These are phyloP conservation scores for Bradypus variegatus DNA, from an alignment of 2,797 vertebrate species.

Conservation along the genomic window DNA sequence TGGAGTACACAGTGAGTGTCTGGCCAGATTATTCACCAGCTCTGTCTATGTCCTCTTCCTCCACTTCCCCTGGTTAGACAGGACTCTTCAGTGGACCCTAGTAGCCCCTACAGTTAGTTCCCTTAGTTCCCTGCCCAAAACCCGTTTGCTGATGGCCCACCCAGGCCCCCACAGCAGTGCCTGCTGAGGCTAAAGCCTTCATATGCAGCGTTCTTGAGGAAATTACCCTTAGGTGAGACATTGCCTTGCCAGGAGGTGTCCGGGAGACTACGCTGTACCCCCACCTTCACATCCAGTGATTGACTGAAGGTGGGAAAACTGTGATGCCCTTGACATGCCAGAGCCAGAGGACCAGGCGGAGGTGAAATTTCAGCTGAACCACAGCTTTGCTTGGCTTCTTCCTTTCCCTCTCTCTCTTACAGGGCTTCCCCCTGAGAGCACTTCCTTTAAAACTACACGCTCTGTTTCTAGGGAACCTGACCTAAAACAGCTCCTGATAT, in stretches of 20 bases:
- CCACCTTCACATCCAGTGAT: too few species aligned
- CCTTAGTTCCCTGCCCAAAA: background rate
- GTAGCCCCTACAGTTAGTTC: background rate
- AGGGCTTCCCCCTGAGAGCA: background rate
- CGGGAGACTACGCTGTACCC: background rate
- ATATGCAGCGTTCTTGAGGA: background rate
- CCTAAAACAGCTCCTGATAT: background rate
- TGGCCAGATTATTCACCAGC: accelerated
- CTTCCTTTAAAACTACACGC: background rate
- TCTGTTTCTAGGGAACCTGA: background rate
- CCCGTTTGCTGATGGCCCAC: background rate
- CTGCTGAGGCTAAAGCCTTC: background rate
- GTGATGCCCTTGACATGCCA: accelerated
- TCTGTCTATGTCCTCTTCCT: accelerated
- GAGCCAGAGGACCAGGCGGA: background rate
- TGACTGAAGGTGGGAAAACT: background rate
- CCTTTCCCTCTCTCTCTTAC: too few species aligned
- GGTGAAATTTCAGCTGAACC: background rate
- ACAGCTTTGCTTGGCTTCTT: background rate
- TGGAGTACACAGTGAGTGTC: background rate
- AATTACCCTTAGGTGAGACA: accelerated
- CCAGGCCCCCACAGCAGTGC: too few species aligned
- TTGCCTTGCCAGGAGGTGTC: background rate
- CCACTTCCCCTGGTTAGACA: accelerated
- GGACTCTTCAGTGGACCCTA: accelerated